Percentiles rank a stretch among this genome's conserved stretches.
Conservation (phyloP, 2,113 vertebrate species). For the Leptobrachium leishanense region DNA sequence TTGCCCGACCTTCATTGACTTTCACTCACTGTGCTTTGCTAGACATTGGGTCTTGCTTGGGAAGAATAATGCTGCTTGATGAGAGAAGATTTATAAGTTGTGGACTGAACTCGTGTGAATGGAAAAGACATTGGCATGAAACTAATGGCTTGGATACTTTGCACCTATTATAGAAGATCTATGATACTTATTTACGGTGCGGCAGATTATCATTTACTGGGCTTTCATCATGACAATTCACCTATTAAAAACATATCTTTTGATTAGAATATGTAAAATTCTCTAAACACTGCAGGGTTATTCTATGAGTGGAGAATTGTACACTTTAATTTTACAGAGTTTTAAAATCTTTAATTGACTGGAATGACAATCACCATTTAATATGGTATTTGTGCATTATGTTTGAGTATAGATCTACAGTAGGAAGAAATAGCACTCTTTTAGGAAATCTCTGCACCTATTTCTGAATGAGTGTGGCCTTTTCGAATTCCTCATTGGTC, state of each 20-base stretch:
- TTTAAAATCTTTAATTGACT: too few species aligned
- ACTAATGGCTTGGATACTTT: slow-evolving; percentile 58
- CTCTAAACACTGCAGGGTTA: too few species aligned
- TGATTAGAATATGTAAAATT: too few species aligned
- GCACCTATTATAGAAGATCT: slow-evolving; percentile 60
- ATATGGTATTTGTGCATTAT: too few species aligned
- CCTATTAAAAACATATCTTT: slow-evolving; percentile 45
- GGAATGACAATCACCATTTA: too few species aligned
- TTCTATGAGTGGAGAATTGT: too few species aligned
- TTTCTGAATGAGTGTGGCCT: too few species aligned
- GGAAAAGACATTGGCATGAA: slow-evolving; percentile 58
- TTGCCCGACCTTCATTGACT: slow-evolving; percentile 63
- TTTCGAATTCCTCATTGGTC: too few species aligned
- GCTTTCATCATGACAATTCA: slow-evolving; percentile 50
- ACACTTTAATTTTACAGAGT: too few species aligned
- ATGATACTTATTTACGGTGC: slow-evolving; percentile 53
- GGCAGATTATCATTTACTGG: slow-evolving; percentile 55
- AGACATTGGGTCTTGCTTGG: slow-evolving; percentile 56
- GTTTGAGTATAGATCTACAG: too few species aligned
- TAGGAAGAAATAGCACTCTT: too few species aligned
- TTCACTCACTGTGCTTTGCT: slow-evolving; percentile 57
- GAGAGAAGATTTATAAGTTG: slow-evolving; percentile 64
- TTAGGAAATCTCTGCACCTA: too few species aligned
- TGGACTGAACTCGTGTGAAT: slow-evolving; percentile 60
- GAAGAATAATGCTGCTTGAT: slow-evolving; percentile 62